phyloP scores from a whole-genome alignment of 2,797 vertebrate species.

The Carduelis carduelis region DNA sequence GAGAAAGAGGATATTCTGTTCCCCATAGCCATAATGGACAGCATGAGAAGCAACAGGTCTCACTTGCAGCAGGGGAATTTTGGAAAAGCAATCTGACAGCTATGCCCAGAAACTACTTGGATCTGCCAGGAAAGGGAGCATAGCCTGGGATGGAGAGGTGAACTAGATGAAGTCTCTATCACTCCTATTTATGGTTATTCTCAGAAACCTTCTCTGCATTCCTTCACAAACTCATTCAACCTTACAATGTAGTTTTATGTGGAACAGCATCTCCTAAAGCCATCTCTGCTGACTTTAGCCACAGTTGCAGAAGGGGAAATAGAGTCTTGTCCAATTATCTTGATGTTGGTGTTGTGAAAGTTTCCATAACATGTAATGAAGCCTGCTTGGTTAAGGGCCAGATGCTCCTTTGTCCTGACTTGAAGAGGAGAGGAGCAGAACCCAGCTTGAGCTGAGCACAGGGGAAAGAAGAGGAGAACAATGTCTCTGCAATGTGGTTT shows the following conservation, averaged over 20 bases:
- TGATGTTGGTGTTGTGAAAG: slow-evolving; percentile 20
- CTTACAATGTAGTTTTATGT: not conserved
- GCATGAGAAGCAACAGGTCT: not conserved
- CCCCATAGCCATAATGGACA: not conserved
- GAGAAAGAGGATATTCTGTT: not conserved
- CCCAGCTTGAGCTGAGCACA: not conserved
- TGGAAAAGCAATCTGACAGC: not conserved
- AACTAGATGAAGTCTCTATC: not conserved
- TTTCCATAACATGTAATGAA: slow-evolving; percentile 5
- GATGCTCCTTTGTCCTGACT: not conserved
- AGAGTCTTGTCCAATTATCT: not conserved
- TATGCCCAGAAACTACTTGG: not conserved
- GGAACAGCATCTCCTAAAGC: not conserved
- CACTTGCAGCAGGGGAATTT: not conserved
- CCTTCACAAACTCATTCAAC: not conserved
- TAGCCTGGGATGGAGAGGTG: not conserved
- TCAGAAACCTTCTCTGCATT: not conserved
- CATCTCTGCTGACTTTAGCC: not conserved
- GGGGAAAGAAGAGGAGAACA: slow-evolving; percentile 11
- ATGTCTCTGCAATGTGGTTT: slow-evolving; percentile 9
- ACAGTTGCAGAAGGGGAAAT: not conserved
- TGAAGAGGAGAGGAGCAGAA: not conserved
- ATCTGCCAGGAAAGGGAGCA: not conserved
- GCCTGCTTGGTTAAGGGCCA: not conserved
- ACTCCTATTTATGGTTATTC: not conserved